Conservation (phyloP, 2,888 invertebrate genomes). For the Gortyna flavago region DNA sequence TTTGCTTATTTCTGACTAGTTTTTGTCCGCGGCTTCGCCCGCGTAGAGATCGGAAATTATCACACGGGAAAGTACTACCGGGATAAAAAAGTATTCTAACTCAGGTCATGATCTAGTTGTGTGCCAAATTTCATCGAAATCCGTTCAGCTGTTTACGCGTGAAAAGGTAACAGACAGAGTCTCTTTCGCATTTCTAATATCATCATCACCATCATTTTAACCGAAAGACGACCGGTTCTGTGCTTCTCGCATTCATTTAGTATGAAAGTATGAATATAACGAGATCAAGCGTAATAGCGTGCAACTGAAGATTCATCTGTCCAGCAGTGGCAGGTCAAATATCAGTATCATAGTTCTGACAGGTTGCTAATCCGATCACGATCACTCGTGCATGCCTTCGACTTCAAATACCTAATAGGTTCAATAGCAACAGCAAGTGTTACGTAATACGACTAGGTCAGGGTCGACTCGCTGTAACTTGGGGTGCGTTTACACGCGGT, state of each 20-base stretch:
- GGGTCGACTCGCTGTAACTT: conserved; percentile 18
- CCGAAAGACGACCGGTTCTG: no score
- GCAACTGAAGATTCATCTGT: not conserved
- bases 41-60: not conserved
- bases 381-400: conserved; percentile 1
- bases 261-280: not conserved
- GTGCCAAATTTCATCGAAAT: not conserved
- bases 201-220: no score
- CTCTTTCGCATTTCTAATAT: not conserved
- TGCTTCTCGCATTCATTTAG: no score
- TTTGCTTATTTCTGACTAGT: not conserved
- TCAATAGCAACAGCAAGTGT: conserved; percentile 43
- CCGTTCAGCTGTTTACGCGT: not conserved
- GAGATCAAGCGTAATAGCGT: no score
- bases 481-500: conserved; percentile 16
- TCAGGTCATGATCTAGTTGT: no score
- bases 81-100: not conserved
- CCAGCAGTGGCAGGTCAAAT: not conserved
- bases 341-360: conserved; percentile 14
- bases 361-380: conserved; percentile 14
- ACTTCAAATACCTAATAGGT: conserved; percentile 18
- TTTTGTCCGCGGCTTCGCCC: not conserved
- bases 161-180: not conserved
- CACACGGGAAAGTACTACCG: not conserved
- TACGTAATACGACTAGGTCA: conserved; percentile 27